phyloP scores from a whole-genome alignment of 1,140 invertebrate species.

The Thalassaphorura encarpata region DNA sequence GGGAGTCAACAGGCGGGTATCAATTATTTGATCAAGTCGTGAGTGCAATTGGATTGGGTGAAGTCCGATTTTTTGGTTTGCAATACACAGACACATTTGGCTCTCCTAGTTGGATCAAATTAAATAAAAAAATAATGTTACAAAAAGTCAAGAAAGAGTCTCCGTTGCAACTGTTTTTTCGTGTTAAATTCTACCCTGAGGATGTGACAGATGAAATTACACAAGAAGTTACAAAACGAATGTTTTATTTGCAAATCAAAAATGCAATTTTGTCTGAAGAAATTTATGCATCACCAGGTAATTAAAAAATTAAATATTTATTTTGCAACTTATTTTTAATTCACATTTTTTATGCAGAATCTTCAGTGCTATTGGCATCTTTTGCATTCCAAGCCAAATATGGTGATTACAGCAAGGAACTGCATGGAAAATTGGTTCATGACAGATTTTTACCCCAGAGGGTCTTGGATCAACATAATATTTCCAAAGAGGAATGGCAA shows the following conservation, averaged over 20 bases:
- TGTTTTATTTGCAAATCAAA: constrained; percentile 67
- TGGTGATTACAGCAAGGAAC: constrained; percentile 81
- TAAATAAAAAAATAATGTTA: constrained; percentile 78
- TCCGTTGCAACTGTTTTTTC: constrained; percentile 75
- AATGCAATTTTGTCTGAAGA: constrained; percentile 95
- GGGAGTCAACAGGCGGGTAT: too few relatives aligned
- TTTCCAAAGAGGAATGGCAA: constrained; percentile 98
- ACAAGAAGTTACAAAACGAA: constrained; percentile 72
- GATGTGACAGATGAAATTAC: constrained; percentile 96
- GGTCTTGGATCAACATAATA: constrained; percentile 96
- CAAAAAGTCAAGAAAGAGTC: constrained; percentile 39
- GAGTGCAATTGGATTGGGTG: constrained; percentile 86
- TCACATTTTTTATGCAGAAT: too few relatives aligned
- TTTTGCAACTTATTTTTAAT: too few relatives aligned
- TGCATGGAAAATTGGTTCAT: constrained; percentile 80
- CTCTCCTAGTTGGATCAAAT: constrained; percentile 95
- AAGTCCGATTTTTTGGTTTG: constrained; percentile 99
- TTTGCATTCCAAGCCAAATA: constrained; percentile 97
- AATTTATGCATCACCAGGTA: constrained; percentile 98
- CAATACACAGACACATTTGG: constrained; percentile 95
- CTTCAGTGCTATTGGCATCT: constrained; percentile 89
- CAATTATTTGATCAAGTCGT: constrained; percentile 96
- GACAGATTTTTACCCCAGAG: constrained; percentile 86
- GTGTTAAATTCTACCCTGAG: constrained; percentile 98
- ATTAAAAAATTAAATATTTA: too few relatives aligned